phyloP scores from a whole-genome alignment of 1,140 invertebrate genomes.

The Hylyphantes graminicola region DNA sequence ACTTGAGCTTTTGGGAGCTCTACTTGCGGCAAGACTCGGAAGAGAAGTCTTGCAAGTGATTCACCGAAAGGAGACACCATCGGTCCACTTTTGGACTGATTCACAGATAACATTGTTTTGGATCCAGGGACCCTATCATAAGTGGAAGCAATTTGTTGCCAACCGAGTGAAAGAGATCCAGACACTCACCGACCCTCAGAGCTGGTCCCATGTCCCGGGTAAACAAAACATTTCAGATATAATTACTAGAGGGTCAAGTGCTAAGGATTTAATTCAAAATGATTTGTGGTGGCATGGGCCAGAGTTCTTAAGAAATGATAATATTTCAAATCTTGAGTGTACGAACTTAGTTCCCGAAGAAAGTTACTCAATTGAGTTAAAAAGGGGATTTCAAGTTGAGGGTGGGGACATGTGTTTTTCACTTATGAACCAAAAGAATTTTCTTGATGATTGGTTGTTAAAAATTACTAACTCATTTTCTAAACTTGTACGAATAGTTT shows the following conservation, averaged over 20 bases:
- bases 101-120: conserved; percentile 66
- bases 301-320: conserved; percentile 18
- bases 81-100: conserved; percentile 65
- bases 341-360: not conserved
- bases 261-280: not conserved
- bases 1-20: conserved; percentile 66
- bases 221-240: conserved; percentile 3
- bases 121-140: conserved; percentile 64
- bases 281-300: conserved; percentile 13
- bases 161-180: conserved; percentile 26
- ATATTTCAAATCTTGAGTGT: not conserved
- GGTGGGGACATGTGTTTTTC: not conserved
- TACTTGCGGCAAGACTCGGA: conserved; percentile 64
- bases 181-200: not conserved
- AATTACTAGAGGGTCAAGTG: conserved; percentile 17
- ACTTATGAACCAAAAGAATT: not conserved
- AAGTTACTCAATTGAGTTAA: not conserved
- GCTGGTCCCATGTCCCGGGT: not conserved
- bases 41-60: conserved; percentile 10
- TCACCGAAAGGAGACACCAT: not conserved
- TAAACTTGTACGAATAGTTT: not conserved
- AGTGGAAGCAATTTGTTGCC: conserved; percentile 60
- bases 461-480: not conserved
- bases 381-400: not conserved
- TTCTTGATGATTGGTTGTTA: not conserved